These are phyloP conservation scores for Popillia japonica DNA, from an alignment of 1,140 invertebrate species.

Conservation along the genomic window DNA sequence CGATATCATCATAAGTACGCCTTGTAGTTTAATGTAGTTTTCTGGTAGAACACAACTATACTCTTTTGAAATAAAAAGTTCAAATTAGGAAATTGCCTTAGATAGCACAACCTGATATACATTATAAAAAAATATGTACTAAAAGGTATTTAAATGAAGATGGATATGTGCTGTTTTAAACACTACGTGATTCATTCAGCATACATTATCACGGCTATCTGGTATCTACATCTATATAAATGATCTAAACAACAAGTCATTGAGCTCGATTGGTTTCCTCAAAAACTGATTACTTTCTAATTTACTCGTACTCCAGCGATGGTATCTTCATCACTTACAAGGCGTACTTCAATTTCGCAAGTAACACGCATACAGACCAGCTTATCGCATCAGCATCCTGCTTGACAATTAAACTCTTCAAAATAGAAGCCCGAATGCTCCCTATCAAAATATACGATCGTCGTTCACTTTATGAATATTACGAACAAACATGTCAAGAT, in stretches of 20 bases:
- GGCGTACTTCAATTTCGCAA: neutral
- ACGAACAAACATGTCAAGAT: neutral
- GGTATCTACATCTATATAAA: neutral
- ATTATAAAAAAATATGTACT: neutral
- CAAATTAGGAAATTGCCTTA: too few relatives aligned
- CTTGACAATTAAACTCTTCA: neutral
- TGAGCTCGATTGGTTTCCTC: neutral
- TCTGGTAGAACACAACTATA: too few relatives aligned
- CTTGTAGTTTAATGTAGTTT: too few relatives aligned
- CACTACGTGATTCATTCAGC: neutral
- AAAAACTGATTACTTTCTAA: constrained; percentile 12
- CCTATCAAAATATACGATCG: neutral
- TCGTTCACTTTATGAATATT: neutral
- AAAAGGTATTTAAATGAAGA: neutral
- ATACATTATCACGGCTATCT: neutral
- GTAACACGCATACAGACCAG: neutral
- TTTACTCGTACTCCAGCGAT: neutral
- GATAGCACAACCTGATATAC: neutral
- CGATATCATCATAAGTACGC: too few relatives aligned
- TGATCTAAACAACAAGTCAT: constrained; percentile 7
- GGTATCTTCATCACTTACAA: neutral
- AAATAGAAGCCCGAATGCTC: neutral
- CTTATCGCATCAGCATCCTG: neutral
- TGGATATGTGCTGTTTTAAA: neutral
- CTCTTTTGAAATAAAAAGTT: too few relatives aligned